Evolutionary conservation across 1,140 invertebrate genomes (phyloP).

Genomic region (Elymnias hypermnestra): DNA sequence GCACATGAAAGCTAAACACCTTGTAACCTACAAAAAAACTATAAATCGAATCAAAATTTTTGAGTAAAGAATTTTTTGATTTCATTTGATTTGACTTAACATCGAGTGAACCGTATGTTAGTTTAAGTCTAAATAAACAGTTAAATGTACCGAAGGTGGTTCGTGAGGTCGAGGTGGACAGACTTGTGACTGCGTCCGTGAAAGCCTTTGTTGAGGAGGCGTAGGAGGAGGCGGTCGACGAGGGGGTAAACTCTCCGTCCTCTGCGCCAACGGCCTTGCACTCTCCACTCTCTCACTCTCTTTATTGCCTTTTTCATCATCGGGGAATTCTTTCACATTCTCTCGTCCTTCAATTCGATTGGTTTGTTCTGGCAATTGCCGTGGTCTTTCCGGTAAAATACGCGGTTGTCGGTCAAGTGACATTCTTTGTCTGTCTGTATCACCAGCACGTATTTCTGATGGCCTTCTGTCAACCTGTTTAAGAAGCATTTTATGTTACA

Average conservation of each 20-base stretch:
- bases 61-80: too few relatives aligned
- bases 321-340: constrained; percentile 17
- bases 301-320: background rate
- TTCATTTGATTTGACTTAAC: too few relatives aligned
- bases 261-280: constrained; percentile 3
- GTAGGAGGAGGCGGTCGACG: constrained; percentile 42
- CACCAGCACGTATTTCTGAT: constrained; percentile 11
- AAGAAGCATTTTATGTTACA: too few relatives aligned
- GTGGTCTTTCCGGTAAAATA: constrained; percentile 17
- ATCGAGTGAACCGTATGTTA: too few relatives aligned
- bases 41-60: too few relatives aligned
- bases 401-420: constrained; percentile 24
- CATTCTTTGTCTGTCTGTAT: constrained; percentile 19
- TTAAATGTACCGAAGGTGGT: constrained; percentile 36
- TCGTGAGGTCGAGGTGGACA: constrained; percentile 36
- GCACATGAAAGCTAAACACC: too few relatives aligned
- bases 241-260: constrained; percentile 31
- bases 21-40: too few relatives aligned
- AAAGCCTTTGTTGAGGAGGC: constrained; percentile 31
- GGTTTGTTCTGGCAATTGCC: constrained; percentile 7
- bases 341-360: constrained; percentile 1
- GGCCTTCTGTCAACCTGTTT: constrained; percentile 20
- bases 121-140: too few relatives aligned
- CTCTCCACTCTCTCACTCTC: constrained; percentile 11
- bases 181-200: constrained; percentile 43